phyloP scores from a whole-genome alignment of 2,113 vertebrate species.

The Chionodraco myersi region DNA sequence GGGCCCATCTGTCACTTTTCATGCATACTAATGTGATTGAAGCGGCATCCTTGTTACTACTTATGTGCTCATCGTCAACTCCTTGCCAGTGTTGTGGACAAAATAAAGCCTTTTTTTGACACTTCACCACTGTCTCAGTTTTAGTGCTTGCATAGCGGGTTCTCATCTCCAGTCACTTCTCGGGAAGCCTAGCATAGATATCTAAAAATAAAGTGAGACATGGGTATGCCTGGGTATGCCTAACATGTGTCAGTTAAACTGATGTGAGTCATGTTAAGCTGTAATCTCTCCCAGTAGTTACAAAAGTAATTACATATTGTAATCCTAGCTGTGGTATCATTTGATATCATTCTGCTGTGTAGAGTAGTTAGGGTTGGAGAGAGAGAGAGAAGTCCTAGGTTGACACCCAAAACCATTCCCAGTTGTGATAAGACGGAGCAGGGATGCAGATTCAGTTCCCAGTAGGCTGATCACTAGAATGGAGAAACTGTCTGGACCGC shows the following conservation, averaged over 20 bases:
- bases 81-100: no score
- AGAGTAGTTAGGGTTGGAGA: slow-evolving; percentile 14
- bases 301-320: slow-evolving; percentile 1
- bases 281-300: slow-evolving; percentile 14
- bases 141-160: no score
- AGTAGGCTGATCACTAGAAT: slow-evolving; percentile 62
- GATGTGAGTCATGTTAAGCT: slow-evolving; percentile 4
- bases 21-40: no score
- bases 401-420: slow-evolving; percentile 35
- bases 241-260: slow-evolving; percentile 4
- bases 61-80: no score
- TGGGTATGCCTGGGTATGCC: background rate
- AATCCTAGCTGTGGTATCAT: slow-evolving; percentile 10
- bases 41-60: no score
- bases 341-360: slow-evolving; percentile 1
- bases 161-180: no score
- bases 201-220: background rate
- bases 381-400: slow-evolving; percentile 15
- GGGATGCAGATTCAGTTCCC: slow-evolving; percentile 26
- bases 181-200: no score
- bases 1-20: no score
- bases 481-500: slow-evolving; percentile 47
- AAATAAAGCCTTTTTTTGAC: no score
- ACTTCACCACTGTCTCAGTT: no score
- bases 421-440: slow-evolving; percentile 46